Percentiles rank a stretch among this genome's conserved stretches.
These are phyloP conservation scores for Rhopilema esculentum DNA, from an alignment of 30 jellyfish, hydroid and myxozoan genomes.

Conservation along the genomic window DNA sequence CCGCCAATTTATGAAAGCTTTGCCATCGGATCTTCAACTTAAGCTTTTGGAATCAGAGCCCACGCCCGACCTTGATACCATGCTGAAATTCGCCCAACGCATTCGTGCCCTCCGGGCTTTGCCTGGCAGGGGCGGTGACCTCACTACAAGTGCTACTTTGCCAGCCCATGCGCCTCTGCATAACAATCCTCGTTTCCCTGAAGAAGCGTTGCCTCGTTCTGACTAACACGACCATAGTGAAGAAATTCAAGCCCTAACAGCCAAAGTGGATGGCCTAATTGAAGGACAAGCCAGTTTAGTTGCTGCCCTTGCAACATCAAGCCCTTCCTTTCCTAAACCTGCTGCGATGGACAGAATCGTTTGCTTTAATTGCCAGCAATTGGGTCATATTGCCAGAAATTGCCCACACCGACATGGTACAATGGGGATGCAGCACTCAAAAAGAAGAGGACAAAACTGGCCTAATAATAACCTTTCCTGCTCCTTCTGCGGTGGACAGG, in stretches of 20 bases:
- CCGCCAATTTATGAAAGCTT: too few species aligned
- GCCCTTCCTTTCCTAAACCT: neutral
- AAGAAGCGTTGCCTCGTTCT: slow-evolving; percentile 13
- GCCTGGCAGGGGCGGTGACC: slow-evolving; percentile 18
- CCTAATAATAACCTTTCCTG: slow-evolving; percentile 4
- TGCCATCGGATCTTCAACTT: too few species aligned
- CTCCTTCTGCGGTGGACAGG: slow-evolving; percentile 18
- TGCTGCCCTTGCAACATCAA: slow-evolving; percentile 12
- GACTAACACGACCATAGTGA: slow-evolving; percentile 6
- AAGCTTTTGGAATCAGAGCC: too few species aligned
- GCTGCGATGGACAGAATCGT: neutral
- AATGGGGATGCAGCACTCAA: neutral
- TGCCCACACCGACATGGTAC: slow-evolving; percentile 11
- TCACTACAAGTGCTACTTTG: slow-evolving; percentile 9
- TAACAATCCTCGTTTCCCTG: slow-evolving; percentile 3
- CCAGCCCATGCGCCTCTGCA: too few species aligned
- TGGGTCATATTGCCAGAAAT: neutral
- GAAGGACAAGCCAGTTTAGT: slow-evolving; percentile 21
- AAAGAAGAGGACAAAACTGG: neutral
- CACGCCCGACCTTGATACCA: neutral
- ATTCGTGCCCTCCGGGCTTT: slow-evolving; percentile 21
- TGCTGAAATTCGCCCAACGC: slow-evolving; percentile 3
- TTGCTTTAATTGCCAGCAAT: neutral
- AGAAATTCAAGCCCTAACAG: neutral
- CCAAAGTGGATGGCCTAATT: neutral